Evolutionary conservation across 2,888 invertebrate species (phyloP).

Genomic region (Pandemis cinnamomeana): DNA sequence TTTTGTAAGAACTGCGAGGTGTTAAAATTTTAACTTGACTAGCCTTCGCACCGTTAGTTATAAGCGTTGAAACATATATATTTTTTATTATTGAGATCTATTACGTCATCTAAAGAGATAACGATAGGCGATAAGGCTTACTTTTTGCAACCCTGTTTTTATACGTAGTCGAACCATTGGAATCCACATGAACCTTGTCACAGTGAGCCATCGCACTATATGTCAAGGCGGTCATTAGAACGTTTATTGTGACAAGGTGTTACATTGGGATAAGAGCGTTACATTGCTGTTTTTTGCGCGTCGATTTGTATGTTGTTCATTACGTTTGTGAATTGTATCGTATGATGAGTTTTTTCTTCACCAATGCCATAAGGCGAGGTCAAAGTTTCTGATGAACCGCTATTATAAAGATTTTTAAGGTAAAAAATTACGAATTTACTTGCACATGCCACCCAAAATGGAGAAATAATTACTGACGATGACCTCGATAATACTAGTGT

Average conservation of each 20-base stretch:
- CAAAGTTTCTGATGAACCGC: neutral
- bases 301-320: neutral
- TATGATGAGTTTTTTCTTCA: neutral
- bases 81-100: neutral
- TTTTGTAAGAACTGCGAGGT: too few relatives aligned
- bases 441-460: neutral
- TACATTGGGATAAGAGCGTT: neutral
- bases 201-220: neutral
- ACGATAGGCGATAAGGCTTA: neutral
- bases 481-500: neutral
- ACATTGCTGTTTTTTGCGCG: neutral
- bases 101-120: neutral
- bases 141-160: neutral
- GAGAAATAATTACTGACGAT: neutral
- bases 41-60: too few relatives aligned
- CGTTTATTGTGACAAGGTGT: neutral
- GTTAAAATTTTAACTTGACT: too few relatives aligned
- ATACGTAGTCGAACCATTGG: neutral
- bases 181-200: neutral
- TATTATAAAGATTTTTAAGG: neutral
- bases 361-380: neutral
- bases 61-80: neutral
- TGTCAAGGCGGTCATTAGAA: neutral
- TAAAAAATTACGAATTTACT: neutral
- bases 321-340: slow-evolving; percentile 8